Evolutionary conservation across 2,888 invertebrate species (phyloP).

Genomic region (Euproctis similis): DNA sequence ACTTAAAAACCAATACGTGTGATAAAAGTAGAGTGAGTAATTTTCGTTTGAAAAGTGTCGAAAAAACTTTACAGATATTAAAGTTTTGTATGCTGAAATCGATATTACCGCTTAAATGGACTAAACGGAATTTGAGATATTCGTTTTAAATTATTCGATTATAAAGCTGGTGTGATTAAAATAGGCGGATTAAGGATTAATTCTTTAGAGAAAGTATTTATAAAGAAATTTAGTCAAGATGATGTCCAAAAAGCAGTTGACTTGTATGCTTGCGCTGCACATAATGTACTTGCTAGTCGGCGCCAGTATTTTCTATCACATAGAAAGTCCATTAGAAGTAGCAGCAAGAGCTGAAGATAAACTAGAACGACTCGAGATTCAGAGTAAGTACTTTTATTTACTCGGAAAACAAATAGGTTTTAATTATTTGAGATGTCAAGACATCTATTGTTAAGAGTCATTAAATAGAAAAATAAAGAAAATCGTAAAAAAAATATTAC

Average conservation of each 20-base stretch:
- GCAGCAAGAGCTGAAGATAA: constrained; percentile 72
- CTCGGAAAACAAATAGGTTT: too few relatives aligned
- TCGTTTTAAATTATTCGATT: constrained; percentile 25
- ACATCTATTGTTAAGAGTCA: too few relatives aligned
- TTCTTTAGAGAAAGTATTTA: constrained; percentile 16
- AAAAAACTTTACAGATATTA: constrained; percentile 33
- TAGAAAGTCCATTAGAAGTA: constrained; percentile 84
- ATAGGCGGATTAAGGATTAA: constrained; percentile 23
- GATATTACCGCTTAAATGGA: constrained; percentile 31
- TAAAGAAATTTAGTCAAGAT: constrained; percentile 60
- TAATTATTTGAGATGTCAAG: too few relatives aligned
- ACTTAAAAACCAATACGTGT: constrained; percentile 29
- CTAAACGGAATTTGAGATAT: constrained; percentile 45
- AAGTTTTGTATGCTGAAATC: constrained; percentile 31
- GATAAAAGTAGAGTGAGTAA: constrained; percentile 20
- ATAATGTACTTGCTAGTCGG: constrained; percentile 86
- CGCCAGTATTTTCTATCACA: constrained; percentile 89
- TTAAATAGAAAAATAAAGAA: too few relatives aligned
- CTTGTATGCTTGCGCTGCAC: constrained; percentile 83
- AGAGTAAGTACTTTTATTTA: too few relatives aligned
- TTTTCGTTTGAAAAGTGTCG: constrained; percentile 30
- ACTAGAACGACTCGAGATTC: constrained; percentile 79
- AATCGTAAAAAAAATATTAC: too few relatives aligned
- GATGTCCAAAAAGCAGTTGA: constrained; percentile 89
- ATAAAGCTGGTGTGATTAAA: constrained; percentile 20